Evolutionary conservation across 2,797 vertebrate genomes (phyloP).

Genomic region (Melanotaenia maccullochi): DNA sequence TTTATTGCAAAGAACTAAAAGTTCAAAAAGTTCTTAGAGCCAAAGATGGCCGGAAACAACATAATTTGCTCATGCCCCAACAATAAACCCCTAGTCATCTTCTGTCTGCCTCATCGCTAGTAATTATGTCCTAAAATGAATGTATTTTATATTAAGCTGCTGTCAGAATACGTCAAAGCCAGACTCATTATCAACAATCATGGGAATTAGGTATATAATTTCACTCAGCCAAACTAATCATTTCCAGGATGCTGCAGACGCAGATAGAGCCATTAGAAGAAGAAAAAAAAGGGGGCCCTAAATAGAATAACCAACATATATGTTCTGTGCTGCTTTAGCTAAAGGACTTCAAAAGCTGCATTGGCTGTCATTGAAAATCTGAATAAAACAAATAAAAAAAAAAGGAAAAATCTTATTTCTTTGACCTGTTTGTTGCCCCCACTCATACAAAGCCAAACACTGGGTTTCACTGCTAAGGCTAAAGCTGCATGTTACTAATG

Average conservation of each 20-base stretch:
- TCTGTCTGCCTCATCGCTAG: slow-evolving; percentile 83
- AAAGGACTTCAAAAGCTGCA: slow-evolving; percentile 73
- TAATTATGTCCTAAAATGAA: slow-evolving; percentile 90
- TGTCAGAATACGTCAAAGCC: slow-evolving; percentile 93
- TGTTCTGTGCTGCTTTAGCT: slow-evolving; percentile 86
- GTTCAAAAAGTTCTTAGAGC: slow-evolving; percentile 94
- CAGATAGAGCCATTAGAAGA: slow-evolving; percentile 92
- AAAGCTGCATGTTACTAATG: slow-evolving; percentile 49
- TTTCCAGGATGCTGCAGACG: slow-evolving; percentile 96
- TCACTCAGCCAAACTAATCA: slow-evolving; percentile 96
- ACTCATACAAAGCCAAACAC: slow-evolving; percentile 38
- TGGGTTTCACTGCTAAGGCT: slow-evolving; percentile 30
- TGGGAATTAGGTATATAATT: slow-evolving; percentile 97
- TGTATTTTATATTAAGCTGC: slow-evolving; percentile 95
- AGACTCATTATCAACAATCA: slow-evolving; percentile 96
- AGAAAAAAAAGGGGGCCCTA: slow-evolving; percentile 94
- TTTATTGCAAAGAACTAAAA: slow-evolving; percentile 90
- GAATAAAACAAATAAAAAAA: slow-evolving; percentile 27
- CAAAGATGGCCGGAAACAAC: slow-evolving; percentile 94
- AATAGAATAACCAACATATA: slow-evolving; percentile 97
- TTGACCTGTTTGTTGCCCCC: slow-evolving; percentile 5
- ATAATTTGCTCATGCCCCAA: slow-evolving; percentile 89
- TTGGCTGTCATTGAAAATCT: slow-evolving; percentile 64
- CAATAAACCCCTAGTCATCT: slow-evolving; percentile 85
- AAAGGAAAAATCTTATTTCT: too few species aligned